A percentile compares a stretch with the other conserved stretches of the same genome.
Conservation (phyloP, 2,113 vertebrate species). For the Anhinga anhinga region DNA sequence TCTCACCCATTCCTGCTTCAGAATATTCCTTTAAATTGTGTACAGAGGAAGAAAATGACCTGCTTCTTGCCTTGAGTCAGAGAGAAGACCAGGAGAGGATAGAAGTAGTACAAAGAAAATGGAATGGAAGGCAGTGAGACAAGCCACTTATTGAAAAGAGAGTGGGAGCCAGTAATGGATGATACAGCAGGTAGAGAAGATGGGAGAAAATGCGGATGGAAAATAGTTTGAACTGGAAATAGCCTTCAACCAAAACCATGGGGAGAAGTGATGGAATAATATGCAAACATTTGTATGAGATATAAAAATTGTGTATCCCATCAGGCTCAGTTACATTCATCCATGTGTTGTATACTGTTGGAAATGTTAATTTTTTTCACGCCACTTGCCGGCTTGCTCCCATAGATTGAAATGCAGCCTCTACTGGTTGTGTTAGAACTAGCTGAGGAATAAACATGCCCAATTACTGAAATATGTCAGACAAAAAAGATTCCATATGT, state of each 20-base stretch:
- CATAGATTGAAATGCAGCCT: slow-evolving; percentile 23
- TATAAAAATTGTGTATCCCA: neutral
- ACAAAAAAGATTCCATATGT: slow-evolving; percentile 22
- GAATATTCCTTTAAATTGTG: neutral
- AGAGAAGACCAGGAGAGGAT: neutral
- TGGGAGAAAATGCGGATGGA: neutral
- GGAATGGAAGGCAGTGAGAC: neutral
- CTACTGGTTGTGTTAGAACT: slow-evolving; percentile 32
- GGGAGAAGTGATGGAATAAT: neutral
- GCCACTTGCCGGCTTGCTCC: slow-evolving; percentile 29
- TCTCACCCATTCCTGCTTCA: neutral
- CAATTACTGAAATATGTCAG: slow-evolving; percentile 61
- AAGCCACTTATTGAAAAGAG: neutral
- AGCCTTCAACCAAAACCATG: neutral
- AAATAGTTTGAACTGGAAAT: neutral
- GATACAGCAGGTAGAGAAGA: neutral
- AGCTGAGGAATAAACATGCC: slow-evolving; percentile 27
- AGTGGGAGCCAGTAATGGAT: neutral
- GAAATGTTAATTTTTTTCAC: slow-evolving; percentile 49
- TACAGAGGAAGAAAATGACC: neutral
- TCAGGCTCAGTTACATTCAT: slow-evolving; percentile 25
- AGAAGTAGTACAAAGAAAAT: neutral
- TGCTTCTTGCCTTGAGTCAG: neutral
- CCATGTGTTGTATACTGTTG: neutral
- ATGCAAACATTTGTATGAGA: neutral